Conservation (phyloP, 2,113 vertebrate species). For the Dendropsophus ebraccatus region DNA sequence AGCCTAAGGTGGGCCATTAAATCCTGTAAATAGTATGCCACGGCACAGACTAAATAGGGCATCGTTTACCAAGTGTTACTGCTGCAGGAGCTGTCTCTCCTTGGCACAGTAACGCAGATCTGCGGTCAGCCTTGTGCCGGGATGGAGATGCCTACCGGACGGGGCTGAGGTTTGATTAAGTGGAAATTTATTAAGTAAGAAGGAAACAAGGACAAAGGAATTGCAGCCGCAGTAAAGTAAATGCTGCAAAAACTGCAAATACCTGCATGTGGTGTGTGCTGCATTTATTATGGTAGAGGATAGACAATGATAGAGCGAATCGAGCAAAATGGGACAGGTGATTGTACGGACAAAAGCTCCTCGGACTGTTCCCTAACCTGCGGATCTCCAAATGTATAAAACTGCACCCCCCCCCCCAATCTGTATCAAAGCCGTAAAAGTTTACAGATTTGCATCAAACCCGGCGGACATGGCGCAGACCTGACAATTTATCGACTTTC, state of each 20-base stretch:
- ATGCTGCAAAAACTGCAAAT: neutral
- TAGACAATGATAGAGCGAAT: too few species aligned
- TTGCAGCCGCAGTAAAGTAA: neutral
- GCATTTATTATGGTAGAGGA: too few species aligned
- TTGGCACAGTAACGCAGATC: neutral
- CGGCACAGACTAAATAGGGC: conserved; percentile 36
- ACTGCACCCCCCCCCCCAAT: too few species aligned
- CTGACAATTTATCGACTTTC: too few species aligned
- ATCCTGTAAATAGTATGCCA: conserved; percentile 54
- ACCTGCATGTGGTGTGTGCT: too few species aligned
- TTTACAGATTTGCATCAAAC: too few species aligned
- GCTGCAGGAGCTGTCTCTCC: conserved; percentile 40
- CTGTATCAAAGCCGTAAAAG: too few species aligned
- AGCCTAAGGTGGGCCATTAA: conserved; percentile 56
- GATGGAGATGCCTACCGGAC: neutral
- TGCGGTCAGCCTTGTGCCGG: neutral
- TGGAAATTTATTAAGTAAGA: conserved; percentile 2
- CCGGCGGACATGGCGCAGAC: too few species aligned
- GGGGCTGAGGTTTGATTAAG: neutral
- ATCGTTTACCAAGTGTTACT: conserved; percentile 22
- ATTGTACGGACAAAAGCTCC: too few species aligned
- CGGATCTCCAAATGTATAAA: too few species aligned
- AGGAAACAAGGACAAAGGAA: neutral
- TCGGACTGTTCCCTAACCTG: too few species aligned
- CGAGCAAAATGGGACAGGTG: too few species aligned